Evolutionary conservation across 2,888 invertebrate genomes (phyloP).

Genomic region (Petrolisthes manimaculis): DNA sequence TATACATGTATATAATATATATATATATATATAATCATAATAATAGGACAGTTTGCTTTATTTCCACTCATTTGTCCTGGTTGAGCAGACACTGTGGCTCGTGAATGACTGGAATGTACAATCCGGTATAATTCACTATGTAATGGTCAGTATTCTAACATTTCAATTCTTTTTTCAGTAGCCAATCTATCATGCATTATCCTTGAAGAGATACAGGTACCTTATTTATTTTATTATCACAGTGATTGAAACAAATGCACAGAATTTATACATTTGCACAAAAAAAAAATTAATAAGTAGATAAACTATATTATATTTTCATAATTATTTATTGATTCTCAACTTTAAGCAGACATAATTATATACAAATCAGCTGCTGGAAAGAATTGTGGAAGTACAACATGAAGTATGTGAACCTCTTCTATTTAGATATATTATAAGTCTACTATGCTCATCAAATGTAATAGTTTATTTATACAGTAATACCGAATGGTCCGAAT

Average conservation of each 20-base stretch:
- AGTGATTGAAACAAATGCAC: background rate
- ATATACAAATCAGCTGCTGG: background rate
- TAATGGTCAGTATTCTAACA: no score
- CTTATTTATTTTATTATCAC: background rate
- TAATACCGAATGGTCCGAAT: no score
- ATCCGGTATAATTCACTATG: no score
- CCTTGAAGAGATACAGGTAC: background rate
- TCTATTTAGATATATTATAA: background rate
- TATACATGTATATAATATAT: no score
- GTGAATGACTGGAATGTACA: no score
- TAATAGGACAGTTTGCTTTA: no score
- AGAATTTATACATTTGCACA: slow-evolving; percentile 9
- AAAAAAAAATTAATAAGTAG: background rate
- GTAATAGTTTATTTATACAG: no score
- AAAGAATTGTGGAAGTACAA: background rate
- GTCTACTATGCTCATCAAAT: no score
- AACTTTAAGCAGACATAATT: background rate
- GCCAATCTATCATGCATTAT: background rate
- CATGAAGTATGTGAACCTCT: background rate
- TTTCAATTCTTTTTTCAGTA: no score
- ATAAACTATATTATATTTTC: background rate
- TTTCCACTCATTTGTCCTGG: no score
- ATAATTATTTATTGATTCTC: background rate
- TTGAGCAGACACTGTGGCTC: no score
- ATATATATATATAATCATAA: no score